phyloP scores from a whole-genome alignment of 2,888 invertebrate species.

The Omphaloscelis lunosa region DNA sequence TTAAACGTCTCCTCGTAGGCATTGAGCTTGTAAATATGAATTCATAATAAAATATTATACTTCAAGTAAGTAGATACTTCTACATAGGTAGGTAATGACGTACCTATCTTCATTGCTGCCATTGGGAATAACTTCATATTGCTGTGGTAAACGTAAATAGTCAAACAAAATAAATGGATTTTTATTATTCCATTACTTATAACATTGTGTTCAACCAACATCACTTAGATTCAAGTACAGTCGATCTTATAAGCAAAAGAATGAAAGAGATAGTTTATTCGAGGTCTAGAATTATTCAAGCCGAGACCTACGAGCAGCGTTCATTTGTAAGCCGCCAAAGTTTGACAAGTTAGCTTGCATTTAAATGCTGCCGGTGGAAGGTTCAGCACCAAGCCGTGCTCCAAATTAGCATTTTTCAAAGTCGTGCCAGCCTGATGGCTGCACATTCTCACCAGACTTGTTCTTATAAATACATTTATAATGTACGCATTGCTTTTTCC shows the following conservation, averaged over 20 bases:
- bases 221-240: conserved; percentile 12
- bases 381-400: conserved; percentile 70
- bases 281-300: conserved; percentile 61
- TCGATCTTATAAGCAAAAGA: conserved; percentile 23
- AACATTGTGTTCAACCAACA: conserved; percentile 16
- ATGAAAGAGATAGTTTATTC: conserved; percentile 50
- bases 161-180: conserved; percentile 34
- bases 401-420: conserved; percentile 83
- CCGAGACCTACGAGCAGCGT: conserved; percentile 71
- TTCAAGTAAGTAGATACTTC: conserved; percentile 16
- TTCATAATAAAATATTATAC: conserved; percentile 50
- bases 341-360: conserved; percentile 86
- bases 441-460: conserved; percentile 61
- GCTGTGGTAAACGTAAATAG: conserved; percentile 13
- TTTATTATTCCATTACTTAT: conserved; percentile 36
- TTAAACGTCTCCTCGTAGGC: conserved; percentile 72
- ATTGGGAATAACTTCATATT: conserved; percentile 21
- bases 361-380: conserved; percentile 80
- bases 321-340: conserved; percentile 83
- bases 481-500: conserved; percentile 35
- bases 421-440: conserved; percentile 75
- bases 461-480: conserved; percentile 23
- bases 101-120: neutral
- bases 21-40: conserved; percentile 69
- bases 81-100: neutral